phyloP scores from a whole-genome alignment of 2,113 vertebrate genomes.

The Rhinolophus sinicus region DNA sequence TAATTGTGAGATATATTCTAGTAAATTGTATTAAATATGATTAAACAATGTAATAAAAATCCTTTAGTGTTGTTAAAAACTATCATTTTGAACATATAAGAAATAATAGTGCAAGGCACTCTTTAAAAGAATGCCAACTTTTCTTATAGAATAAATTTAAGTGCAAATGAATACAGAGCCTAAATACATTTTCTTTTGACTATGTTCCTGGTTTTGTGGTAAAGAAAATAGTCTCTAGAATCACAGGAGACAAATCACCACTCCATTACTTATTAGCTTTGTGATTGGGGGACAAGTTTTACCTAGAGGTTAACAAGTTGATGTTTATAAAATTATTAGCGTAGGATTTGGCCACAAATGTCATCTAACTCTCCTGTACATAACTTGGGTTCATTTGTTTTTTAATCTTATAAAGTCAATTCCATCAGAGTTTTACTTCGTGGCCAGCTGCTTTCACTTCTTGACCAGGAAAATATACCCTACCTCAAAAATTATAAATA shows the following conservation, averaged over 20 bases:
- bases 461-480: background rate
- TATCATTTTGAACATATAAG: background rate
- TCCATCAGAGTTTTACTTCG: background rate
- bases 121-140: constrained; percentile 24
- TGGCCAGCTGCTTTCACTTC: background rate
- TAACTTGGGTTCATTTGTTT: background rate
- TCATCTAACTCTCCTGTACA: background rate
- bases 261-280: background rate
- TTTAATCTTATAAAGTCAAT: constrained; percentile 13
- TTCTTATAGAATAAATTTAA: background rate
- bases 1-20: background rate
- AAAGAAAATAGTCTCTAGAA: background rate
- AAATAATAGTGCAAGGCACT: background rate
- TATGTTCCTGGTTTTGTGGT: background rate
- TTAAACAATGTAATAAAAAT: background rate
- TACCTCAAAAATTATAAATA: background rate
- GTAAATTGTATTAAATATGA: constrained; percentile 3
- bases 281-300: background rate
- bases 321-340: background rate
- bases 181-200: background rate
- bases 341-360: background rate
- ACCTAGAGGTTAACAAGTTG: background rate
- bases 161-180: background rate
- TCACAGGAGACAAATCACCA: background rate
- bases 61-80: background rate